These are phyloP conservation scores for Echinarachnius parma DNA, from an alignment of 53 echinoderm and acorn worm species.

Conservation along the genomic window DNA sequence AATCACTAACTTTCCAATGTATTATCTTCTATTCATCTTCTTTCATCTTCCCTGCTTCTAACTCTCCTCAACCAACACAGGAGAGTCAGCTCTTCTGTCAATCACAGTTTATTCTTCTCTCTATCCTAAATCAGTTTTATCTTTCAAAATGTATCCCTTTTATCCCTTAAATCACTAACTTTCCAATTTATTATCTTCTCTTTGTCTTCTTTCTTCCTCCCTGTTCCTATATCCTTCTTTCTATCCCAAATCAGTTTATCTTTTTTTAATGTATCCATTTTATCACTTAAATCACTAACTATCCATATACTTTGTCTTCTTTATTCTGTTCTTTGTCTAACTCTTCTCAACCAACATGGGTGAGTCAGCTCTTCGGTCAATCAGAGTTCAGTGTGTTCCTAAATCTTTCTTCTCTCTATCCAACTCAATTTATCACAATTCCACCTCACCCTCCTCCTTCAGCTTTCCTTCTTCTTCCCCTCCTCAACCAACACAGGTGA, in stretches of 20 bases:
- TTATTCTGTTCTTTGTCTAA: neutral
- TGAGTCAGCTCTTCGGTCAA: neutral
- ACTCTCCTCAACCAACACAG: neutral
- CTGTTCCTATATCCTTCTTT: neutral
- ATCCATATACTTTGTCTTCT: neutral
- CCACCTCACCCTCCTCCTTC: slow-evolving; percentile 10
- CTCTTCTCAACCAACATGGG: neutral
- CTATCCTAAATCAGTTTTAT: neutral
- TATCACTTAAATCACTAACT: neutral
- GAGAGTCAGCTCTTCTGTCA: neutral
- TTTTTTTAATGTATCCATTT: neutral
- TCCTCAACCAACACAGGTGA: slow-evolving; percentile 15
- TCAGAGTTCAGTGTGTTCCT: neutral
- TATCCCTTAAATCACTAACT: neutral
- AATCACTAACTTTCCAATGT: too few relatives aligned
- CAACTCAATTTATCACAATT: neutral
- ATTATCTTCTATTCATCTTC: neutral
- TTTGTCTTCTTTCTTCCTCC: neutral
- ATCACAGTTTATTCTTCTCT: neutral
- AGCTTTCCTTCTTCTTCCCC: slow-evolving; percentile 28
- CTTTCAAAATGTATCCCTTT: too few relatives aligned
- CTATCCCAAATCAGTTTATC: neutral
- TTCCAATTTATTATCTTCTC: neutral
- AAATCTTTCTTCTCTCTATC: neutral
- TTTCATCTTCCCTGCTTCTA: neutral